Conservation (phyloP, 2,888 invertebrate species). For the Tetranychus piercei region DNA sequence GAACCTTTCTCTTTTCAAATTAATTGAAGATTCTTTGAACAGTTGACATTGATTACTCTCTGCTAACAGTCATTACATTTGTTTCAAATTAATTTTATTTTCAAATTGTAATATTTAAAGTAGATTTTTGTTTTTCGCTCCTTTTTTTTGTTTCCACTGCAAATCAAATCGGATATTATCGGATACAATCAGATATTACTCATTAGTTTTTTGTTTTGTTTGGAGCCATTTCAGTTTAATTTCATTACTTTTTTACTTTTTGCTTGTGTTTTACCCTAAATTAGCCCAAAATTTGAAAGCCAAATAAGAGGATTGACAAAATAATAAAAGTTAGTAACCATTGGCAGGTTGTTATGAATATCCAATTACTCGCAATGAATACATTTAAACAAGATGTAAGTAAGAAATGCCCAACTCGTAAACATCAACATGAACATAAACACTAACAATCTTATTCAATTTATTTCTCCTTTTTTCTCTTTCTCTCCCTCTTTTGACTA, state of each 20-base stretch:
- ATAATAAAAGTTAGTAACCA: neutral
- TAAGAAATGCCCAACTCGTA: neutral
- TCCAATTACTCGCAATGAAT: neutral
- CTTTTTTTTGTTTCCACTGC: too few relatives aligned
- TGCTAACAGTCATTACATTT: neutral
- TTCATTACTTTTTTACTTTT: too few relatives aligned
- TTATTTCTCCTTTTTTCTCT: neutral
- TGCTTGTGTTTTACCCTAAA: neutral
- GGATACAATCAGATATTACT: too few relatives aligned
- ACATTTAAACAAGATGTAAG: neutral
- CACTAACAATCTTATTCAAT: neutral
- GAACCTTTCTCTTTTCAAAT: neutral
- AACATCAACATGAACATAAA: neutral
- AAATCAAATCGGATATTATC: too few relatives aligned
- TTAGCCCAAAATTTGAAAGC: neutral
- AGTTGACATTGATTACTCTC: slow-evolving; percentile 1
- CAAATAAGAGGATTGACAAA: neutral
- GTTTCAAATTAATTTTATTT: neutral
- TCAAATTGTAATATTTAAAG: neutral
- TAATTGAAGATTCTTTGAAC: neutral
- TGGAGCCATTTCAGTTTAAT: too few relatives aligned
- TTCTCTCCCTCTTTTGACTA: neutral
- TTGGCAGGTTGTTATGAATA: neutral
- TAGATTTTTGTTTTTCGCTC: neutral
- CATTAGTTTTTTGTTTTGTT: too few relatives aligned